Conservation (phyloP, 2,113 vertebrate species). For the Climacteris rufus region DNA sequence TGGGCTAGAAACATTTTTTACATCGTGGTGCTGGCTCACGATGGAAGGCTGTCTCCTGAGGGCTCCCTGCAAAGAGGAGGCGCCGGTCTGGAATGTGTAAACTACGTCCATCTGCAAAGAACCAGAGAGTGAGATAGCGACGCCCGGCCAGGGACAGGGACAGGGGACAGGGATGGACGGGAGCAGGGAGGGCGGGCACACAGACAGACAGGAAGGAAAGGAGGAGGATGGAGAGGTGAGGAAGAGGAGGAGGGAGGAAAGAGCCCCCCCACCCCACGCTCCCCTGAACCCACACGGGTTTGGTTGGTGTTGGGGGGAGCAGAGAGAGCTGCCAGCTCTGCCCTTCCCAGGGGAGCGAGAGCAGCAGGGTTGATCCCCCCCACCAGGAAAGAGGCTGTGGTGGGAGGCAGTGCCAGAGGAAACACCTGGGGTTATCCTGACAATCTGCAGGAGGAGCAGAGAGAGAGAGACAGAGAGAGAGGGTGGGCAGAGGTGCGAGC, state of each 20-base stretch:
- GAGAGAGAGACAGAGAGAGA: not conserved
- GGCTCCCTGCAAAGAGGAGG: constrained; percentile 88
- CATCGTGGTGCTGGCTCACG: constrained; percentile 96
- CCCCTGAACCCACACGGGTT: not conserved
- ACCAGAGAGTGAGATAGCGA: constrained; percentile 85
- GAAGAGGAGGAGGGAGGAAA: not conserved
- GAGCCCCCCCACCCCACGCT: not conserved
- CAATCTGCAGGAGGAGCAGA: not conserved
- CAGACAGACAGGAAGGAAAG: constrained; percentile 37
- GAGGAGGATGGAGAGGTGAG: not conserved
- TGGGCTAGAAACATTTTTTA: constrained; percentile 98
- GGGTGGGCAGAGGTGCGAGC: not conserved
- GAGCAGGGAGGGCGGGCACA: constrained; percentile 22
- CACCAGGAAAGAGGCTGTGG: not conserved
- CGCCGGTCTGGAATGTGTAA: constrained; percentile 99
- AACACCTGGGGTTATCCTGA: not conserved
- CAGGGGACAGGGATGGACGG: not conserved
- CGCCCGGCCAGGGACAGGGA: constrained; percentile 46
- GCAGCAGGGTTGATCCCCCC: not conserved
- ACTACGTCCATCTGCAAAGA: constrained; percentile 99
- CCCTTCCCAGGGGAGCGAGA: fast-evolving
- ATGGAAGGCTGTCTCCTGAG: constrained; percentile 95
- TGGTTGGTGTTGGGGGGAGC: not conserved
- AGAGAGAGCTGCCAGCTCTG: not conserved
- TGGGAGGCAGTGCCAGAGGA: not conserved